Percentiles rank a stretch among this genome's conserved stretches.
Evolutionary conservation across 2,797 vertebrate genomes (phyloP).

Genomic region (Margarornis squamiger): DNA sequence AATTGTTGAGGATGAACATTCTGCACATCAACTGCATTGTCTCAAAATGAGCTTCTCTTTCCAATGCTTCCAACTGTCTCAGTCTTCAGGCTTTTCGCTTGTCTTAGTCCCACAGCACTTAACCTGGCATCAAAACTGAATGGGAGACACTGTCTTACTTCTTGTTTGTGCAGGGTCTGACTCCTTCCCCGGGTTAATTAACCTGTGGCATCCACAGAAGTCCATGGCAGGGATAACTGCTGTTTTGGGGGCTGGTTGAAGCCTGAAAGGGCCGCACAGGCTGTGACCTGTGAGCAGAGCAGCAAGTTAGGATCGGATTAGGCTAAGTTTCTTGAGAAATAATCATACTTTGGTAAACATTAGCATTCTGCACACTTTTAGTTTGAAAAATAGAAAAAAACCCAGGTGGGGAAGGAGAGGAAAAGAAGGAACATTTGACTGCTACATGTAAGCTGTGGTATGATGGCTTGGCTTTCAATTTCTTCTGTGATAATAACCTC

Average conservation of each 20-base stretch:
- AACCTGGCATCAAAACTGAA: neutral
- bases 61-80: neutral
- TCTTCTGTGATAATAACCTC: slow-evolving; percentile 35
- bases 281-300: neutral
- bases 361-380: neutral
- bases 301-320: neutral
- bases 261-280: neutral
- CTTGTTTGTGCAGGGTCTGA: neutral
- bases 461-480: neutral
- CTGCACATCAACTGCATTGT: accelerated
- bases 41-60: neutral
- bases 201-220: neutral
- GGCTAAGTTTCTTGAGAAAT: neutral
- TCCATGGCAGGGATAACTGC: neutral
- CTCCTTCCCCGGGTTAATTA: neutral
- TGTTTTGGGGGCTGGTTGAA: neutral
- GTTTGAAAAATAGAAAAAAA: neutral
- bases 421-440: neutral
- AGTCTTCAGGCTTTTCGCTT: neutral
- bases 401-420: neutral
- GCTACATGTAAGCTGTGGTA: neutral
- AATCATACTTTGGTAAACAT: neutral
- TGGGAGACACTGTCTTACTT: neutral
- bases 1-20: neutral
- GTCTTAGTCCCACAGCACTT: neutral